Percentiles rank a stretch among this genome's conserved stretches.
Evolutionary conservation across 2,888 invertebrate genomes (phyloP).

Genomic region (Folsomia candida): DNA sequence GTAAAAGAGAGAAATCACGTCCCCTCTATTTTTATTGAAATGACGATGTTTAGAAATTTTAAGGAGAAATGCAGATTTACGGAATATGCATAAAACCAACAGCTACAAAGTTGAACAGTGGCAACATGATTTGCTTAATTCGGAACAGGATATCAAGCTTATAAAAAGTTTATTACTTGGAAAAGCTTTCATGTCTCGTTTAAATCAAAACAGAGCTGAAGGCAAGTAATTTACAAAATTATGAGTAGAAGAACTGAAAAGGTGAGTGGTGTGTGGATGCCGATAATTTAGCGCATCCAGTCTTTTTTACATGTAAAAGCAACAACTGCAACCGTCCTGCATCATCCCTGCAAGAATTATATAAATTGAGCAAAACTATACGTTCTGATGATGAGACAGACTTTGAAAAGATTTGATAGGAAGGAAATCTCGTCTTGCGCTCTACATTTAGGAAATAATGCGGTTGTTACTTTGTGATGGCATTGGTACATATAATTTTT

Average conservation of each 20-base stretch:
- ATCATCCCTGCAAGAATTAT: not conserved
- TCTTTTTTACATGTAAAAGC: not conserved
- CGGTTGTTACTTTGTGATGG: not conserved
- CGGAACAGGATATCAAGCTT: no score
- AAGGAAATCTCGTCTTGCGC: not conserved
- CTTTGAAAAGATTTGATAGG: slow-evolving; percentile 1
- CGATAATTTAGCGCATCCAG: not conserved
- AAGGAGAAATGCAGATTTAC: no score
- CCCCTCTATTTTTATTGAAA: no score
- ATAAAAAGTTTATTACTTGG: not conserved
- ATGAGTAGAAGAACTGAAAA: not conserved
- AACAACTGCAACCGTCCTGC: not conserved
- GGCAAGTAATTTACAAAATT: not conserved
- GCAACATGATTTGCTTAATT: no score
- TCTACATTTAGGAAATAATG: not conserved
- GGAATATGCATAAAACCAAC: no score
- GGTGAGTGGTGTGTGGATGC: not conserved
- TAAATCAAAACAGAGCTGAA: not conserved
- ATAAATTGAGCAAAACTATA: not conserved
- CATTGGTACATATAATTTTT: not conserved
- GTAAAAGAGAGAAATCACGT: no score
- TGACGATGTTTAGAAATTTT: no score
- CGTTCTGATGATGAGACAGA: not conserved
- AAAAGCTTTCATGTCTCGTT: not conserved
- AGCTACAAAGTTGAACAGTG: no score